Evolutionary conservation across 2,888 invertebrate species (phyloP).

Genomic region (Muschampia plurimacula): DNA sequence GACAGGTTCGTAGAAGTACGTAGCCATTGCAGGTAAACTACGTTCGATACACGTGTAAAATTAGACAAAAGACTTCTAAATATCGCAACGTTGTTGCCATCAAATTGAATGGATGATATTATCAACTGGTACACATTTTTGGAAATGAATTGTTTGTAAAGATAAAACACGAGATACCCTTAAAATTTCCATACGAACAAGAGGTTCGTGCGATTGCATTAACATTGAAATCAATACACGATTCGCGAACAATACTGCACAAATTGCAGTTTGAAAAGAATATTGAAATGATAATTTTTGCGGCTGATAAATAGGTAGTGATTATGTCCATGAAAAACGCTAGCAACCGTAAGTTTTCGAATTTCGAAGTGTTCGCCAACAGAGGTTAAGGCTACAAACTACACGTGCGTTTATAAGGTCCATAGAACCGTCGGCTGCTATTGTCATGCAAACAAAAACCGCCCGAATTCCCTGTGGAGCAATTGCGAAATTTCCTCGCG

Average conservation of each 20-base stretch:
- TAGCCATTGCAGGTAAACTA: neutral
- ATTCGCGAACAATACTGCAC: constrained; percentile 22
- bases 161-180: constrained; percentile 27
- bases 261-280: constrained; percentile 32
- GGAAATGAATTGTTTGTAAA: constrained; percentile 28
- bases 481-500: constrained; percentile 40
- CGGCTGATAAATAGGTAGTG: constrained; percentile 17
- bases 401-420: constrained; percentile 38
- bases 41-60: constrained; percentile 20
- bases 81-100: constrained; percentile 20
- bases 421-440: constrained; percentile 14
- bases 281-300: constrained; percentile 31
- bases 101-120: constrained; percentile 6
- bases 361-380: constrained; percentile 50
- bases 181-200: constrained; percentile 35
- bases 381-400: constrained; percentile 58
- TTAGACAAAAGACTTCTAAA: constrained; percentile 6
- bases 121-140: constrained; percentile 19
- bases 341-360: constrained; percentile 26
- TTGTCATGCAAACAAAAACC: constrained; percentile 42
- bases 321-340: constrained; percentile 35
- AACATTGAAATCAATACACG: neutral
- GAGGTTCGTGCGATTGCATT: constrained; percentile 18
- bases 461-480: constrained; percentile 27
- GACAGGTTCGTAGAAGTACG: constrained; percentile 4